Evolutionary conservation across 2,888 invertebrate genomes (phyloP), one percentile per base, ranked within the genome.

Genomic region (Theretra japonica): DNA sequence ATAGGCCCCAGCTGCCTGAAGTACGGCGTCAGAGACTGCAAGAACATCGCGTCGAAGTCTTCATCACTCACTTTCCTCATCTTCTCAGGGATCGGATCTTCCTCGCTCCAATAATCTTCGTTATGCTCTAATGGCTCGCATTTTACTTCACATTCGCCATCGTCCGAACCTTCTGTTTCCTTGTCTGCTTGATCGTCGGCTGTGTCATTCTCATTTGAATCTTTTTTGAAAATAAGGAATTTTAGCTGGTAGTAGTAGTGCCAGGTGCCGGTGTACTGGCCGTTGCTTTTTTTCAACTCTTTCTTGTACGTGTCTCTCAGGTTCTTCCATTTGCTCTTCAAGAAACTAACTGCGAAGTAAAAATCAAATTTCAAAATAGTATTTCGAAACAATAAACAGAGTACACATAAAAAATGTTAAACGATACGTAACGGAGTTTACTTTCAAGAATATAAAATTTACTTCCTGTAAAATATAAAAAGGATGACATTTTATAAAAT

Each of bases 1-100:
- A 87, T 77, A 0, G 90, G 88, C 0, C 86, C 84, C 65, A 90
- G 59, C 58, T 84, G 77, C 59, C 78, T 83, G 21, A 91, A 83
- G 70, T 83, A 91, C 2, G 90, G 90, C 30, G 83, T 82, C 17
- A 91, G 74, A 0, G 90, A 90, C 68, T 87, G 87, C 1, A 91
- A 70, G 70, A 88, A 91, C 87, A 90, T 87, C 53, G 86, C 50
- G 23, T 90, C 90, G 28, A 82, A 88, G 33, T 89, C 89, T 0
- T 84, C 85, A 0, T 84, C 82, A 0, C 72, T 41, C 0, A 77
- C 72, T 0, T 76, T 76, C 11, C 70, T 62, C 41, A 74, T 74
- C 57, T 83, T 84, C 0, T 79, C 77, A 1, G 82, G 79, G 2
- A 82, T 69, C 0, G 80, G 79, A 1, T 83, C 81, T 53, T 62